Base-by-base conservation (phyloP, 2,888 invertebrate species). In the Caenorhabditis plicata region DNA sequence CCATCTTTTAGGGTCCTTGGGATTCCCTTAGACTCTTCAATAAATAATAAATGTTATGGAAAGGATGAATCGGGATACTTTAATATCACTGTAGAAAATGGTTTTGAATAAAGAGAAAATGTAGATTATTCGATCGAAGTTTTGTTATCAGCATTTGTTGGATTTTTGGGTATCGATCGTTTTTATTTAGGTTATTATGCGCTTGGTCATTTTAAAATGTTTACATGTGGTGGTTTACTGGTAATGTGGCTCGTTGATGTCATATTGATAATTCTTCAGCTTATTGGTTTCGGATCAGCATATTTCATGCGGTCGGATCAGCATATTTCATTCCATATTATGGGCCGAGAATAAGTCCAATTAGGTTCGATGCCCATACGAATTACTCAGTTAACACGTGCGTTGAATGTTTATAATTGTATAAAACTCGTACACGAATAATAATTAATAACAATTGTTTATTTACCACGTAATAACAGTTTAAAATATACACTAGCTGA, bases 121-220 rank as follows among this genome's bases (percentile, higher is more conserved):
- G 22, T 54, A 0, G 51, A 52, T 33, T 67, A 70, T 44, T 42
- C 64, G 11, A 73, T 66, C 7, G 89, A 96, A 0, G 84, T 98
- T 38, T 83, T 96, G 29, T 85, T 98, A 4, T 96, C 96, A 0
- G 89, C 98, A 43, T 98, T 98, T 82, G 85, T 96, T 52, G 98
- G 98, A 25, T 93, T 95, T 91, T 92, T 98, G 84, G 98, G 98
- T 17, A 86, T 91, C 22, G 98, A 98, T 82, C 86, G 98, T 58
- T 95, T 98, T 83, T 98, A 98, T 81, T 85, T 98, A n/a, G 98
- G 98, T 25, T 96, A 96, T 82, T 93, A 92, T 46, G 95, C 92
- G 1, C 87, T 96, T 68, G 96, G 85, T 83, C 56, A 69, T 29
- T 87, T 94, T 23, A 96, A 98, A 83, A 87, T 96, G 64, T 92